Base-by-base conservation (phyloP, 1,140 invertebrate genomes). In the Metaphire vulgaris region DNA sequence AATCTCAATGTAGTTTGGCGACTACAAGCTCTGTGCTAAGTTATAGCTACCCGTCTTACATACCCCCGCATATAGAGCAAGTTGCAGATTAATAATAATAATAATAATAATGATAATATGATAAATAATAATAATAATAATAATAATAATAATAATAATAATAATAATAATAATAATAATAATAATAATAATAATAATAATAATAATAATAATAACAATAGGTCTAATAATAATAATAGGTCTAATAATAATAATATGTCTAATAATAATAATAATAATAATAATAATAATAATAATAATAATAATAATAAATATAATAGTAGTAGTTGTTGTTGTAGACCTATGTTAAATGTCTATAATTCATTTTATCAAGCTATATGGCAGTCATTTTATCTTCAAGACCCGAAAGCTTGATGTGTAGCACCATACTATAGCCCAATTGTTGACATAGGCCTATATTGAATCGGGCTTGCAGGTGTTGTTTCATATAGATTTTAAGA, bases 131-230 rank as follows among this genome's bases (percentile, higher is more conserved):
- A 56, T 56, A 56, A 56, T 56, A 56, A 56, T 56, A 56, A 56
- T 56, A 56, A 56, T 56, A 56, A 56, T 56, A 56, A 56, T 56
- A 56, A 56, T 56, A 56, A 56, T 56, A 56, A 56, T 56, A 56
- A 56, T 56, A 56, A 56, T 56, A 56, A 56, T 56, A 56, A 56
- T 56, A 56, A 56, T 56, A 56, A 56, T 56, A 56, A 56, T 56
- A 56, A 56, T 56, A 56, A 56, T 56, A 56, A 56, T 56, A 56
- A 56, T 56, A 56, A 56, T 56, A 56, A 56, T 56, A 56, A 56
- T 56, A 56, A 56, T 56, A 56, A 56, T 56, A 56, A 56, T 56
- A 56, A 56, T 56, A 56, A 56, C 21, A 56, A 56, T 56, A 56
- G 21, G 6, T 12, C 6, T 56, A 56, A 56, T 56, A 56, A 56